Conservation (phyloP, 2,797 vertebrate genomes). For the Arctocebus calabarensis region DNA sequence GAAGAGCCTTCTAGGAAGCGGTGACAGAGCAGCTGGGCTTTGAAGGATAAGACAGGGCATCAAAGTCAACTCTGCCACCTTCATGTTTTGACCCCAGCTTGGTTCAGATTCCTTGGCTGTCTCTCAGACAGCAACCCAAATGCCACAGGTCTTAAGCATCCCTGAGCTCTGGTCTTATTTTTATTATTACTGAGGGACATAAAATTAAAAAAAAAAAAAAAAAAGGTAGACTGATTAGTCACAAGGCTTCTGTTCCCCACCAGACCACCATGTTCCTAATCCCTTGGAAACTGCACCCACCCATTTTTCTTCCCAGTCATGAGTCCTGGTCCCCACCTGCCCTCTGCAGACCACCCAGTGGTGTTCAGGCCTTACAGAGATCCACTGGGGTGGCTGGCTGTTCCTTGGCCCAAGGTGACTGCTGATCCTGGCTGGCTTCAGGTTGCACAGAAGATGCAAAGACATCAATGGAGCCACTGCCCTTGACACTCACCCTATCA, state of each 20-base stretch:
- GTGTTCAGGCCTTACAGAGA: background rate
- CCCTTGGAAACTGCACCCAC: background rate
- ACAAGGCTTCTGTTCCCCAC: background rate
- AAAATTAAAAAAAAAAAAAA: background rate
- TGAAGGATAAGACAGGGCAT: background rate
- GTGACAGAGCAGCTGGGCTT: background rate
- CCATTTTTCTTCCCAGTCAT: too few relatives aligned
- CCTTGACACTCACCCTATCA: fast-evolving
- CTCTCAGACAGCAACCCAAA: background rate
- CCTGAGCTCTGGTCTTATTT: background rate
- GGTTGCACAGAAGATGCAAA: background rate
- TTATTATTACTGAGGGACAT: background rate
- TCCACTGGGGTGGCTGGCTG: background rate
- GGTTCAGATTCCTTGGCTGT: background rate
- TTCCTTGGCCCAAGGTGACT: background rate
- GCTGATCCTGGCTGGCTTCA: background rate
- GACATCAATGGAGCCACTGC: background rate
- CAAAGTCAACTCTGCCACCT: background rate
- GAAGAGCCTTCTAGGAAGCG: background rate
- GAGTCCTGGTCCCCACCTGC: too few relatives aligned
- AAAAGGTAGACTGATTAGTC: background rate
- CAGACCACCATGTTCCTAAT: background rate
- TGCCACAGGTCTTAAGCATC: background rate
- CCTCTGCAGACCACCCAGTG: fast-evolving
- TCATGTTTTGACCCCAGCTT: background rate